Percentiles rank a stretch among this genome's conserved stretches.
Evolutionary conservation across 1,140 invertebrate species (phyloP).

Genomic region (Saxidomus purpurata): DNA sequence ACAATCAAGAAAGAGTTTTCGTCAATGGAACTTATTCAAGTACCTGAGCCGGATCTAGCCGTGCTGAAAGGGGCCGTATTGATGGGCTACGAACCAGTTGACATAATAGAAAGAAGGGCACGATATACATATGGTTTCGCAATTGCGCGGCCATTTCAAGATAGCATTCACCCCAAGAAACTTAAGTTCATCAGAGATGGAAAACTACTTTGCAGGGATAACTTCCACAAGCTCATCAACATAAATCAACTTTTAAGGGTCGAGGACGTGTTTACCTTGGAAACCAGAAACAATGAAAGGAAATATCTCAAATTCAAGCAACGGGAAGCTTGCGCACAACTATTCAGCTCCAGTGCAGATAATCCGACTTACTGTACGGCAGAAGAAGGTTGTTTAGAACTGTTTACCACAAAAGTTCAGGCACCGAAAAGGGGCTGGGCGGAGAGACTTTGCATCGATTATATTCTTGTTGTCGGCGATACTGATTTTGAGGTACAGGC

Average conservation of each 20-base stretch:
- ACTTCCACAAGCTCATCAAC: neutral
- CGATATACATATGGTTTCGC: slow-evolving; percentile 5
- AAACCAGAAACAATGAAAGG: neutral
- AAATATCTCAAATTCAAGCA: neutral
- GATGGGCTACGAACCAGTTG: neutral
- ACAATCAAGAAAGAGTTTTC: neutral
- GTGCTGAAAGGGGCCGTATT: slow-evolving; percentile 9
- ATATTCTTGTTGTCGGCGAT: neutral
- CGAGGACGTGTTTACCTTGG: neutral
- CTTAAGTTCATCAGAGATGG: slow-evolving; percentile 6
- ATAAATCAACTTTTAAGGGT: neutral
- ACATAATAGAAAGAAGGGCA: slow-evolving; percentile 2
- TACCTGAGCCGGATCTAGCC: neutral
- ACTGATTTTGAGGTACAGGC: neutral
- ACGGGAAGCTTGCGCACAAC: neutral
- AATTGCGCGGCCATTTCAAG: neutral
- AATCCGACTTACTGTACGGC: slow-evolving; percentile 26
- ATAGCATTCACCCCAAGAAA: neutral
- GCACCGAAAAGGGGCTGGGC: slow-evolving; percentile 12
- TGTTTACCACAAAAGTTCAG: neutral
- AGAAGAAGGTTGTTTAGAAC: neutral
- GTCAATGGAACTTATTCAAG: neutral
- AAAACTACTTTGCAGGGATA: neutral
- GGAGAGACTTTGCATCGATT: neutral
- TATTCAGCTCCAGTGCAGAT: neutral